phyloP scores from a whole-genome alignment of 2,113 vertebrate species.

The Copsychus sechellarum region DNA sequence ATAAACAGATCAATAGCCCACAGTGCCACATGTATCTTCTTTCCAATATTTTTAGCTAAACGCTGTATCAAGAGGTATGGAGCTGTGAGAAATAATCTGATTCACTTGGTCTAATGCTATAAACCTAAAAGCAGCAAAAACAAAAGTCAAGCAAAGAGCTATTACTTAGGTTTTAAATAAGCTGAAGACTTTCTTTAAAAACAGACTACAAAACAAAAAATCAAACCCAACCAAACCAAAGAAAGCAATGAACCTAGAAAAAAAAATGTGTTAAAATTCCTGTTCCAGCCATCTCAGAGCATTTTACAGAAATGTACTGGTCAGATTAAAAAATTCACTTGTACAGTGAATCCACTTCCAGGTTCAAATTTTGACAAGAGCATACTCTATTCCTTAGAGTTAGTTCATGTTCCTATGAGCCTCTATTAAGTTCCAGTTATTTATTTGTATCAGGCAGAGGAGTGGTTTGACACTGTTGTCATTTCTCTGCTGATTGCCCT shows the following conservation, averaged over 20 bases:
- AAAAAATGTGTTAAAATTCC: neutral
- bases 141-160: neutral
- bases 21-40: slow-evolving; percentile 29
- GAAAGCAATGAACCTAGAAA: neutral
- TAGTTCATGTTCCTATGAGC: neutral
- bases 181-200: neutral
- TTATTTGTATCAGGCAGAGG: neutral
- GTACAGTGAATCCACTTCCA: neutral
- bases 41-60: slow-evolving; percentile 5
- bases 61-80: neutral
- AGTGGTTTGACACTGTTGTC: neutral
- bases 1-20: slow-evolving; percentile 27
- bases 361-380: neutral
- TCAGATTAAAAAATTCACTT: neutral
- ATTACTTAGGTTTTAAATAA: neutral
- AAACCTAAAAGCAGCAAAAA: slow-evolving; percentile 1
- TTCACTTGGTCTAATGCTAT: slow-evolving; percentile 28
- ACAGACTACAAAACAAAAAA: neutral
- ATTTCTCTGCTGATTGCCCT: neutral
- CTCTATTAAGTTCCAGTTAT: neutral
- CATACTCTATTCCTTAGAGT: neutral
- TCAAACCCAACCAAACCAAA: neutral
- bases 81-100: slow-evolving; percentile 2
- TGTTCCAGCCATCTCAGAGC: neutral
- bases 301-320: neutral